Percentiles rank a stretch among this genome's conserved stretches.
Evolutionary conservation across 35 echinoderm and acorn worm species (phyloP).

Genomic region (Heliocidaris erythrogramma): DNA sequence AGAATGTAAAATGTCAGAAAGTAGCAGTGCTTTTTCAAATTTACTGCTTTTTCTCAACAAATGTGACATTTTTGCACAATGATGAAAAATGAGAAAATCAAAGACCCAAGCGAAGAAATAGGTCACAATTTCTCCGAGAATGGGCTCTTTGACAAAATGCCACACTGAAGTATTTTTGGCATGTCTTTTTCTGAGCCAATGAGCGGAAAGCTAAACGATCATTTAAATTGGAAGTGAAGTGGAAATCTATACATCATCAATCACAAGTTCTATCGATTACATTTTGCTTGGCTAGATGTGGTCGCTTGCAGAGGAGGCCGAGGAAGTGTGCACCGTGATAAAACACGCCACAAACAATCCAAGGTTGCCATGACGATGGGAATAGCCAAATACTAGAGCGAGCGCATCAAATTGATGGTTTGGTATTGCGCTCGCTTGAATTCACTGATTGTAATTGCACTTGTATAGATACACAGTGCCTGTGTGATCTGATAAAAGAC

Average conservation of each 20-base stretch:
- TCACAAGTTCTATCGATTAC: neutral
- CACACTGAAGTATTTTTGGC: neutral
- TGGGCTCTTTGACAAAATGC: neutral
- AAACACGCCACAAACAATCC: neutral
- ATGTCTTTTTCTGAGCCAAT: neutral
- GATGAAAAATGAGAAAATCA: neutral
- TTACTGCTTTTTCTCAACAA: neutral
- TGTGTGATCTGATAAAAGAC: neutral
- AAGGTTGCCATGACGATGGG: neutral
- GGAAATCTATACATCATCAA: slow-evolving; percentile 21
- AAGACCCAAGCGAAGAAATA: neutral
- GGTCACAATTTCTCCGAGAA: neutral
- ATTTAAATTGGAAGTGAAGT: neutral
- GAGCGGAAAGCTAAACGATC: neutral
- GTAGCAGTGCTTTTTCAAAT: neutral
- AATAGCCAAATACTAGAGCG: neutral
- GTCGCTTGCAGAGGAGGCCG: neutral
- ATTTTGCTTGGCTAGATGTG: neutral
- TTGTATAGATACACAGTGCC: neutral
- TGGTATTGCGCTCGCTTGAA: neutral
- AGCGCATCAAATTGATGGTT: neutral
- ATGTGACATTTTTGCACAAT: neutral
- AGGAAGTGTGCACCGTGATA: neutral
- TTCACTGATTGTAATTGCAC: slow-evolving; percentile 22
- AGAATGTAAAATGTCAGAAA: too few species aligned